Conservation (phyloP, 2,113 vertebrate genomes). For the Chitala chitala region DNA sequence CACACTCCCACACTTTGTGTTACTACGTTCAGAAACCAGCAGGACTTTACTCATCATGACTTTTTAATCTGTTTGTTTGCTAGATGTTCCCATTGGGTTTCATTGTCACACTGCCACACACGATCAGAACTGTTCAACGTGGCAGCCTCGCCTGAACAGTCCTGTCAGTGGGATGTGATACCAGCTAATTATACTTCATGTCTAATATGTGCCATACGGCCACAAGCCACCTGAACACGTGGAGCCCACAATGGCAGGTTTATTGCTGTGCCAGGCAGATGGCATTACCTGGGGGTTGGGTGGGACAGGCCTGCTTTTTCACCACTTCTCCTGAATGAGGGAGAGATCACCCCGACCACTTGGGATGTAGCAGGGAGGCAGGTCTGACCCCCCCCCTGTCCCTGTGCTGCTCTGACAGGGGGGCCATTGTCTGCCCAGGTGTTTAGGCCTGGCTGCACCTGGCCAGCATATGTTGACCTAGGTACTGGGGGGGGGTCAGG, state of each 20-base stretch:
- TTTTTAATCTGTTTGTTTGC: not conserved
- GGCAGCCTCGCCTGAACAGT: not conserved
- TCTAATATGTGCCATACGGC: not conserved
- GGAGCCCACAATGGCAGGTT: not conserved
- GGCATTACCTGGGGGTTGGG: not conserved
- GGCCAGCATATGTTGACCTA: not conserved
- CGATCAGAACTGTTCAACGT: not conserved
- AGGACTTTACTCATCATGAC: too few relatives aligned
- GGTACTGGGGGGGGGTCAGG: not conserved
- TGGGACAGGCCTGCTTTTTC: slow-evolving; percentile 18
- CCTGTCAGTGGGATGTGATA: not conserved
- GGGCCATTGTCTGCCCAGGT: slow-evolving; percentile 20
- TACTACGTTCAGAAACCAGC: too few relatives aligned
- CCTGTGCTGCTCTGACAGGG: not conserved
- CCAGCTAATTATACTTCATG: not conserved
- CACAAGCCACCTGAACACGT: slow-evolving; percentile 20
- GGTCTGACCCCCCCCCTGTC: slow-evolving; percentile 18
- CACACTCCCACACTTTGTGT: too few relatives aligned
- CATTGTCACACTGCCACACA: not conserved
- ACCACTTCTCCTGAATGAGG: slow-evolving; percentile 29
- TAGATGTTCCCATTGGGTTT: not conserved
- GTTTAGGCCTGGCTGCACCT: slow-evolving; percentile 18
- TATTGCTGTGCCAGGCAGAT: not conserved
- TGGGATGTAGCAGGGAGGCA: slow-evolving; percentile 12
- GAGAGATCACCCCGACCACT: slow-evolving; percentile 23